Conservation (phyloP, 1,140 invertebrate species). For the Bombyx mori region ASM3026992v2 NC_085132.1:6541501-6542000, state of each 20-base stretch:
- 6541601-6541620: conserved; percentile 6
- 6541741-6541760: conserved; percentile 10
- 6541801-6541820: conserved; percentile 3
- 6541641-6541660: conserved; percentile 3
- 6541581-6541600: conserved; percentile 1
- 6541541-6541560: neutral
- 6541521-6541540: too few relatives aligned
- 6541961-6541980: too few relatives aligned
- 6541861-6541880: too few relatives aligned
- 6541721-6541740: conserved; percentile 3
- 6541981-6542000: too few relatives aligned
- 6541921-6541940: too few relatives aligned
- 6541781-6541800: conserved; percentile 10
- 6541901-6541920: too few relatives aligned
- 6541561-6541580: neutral
- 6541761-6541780: conserved; percentile 1
- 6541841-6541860: too few relatives aligned
- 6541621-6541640: conserved; percentile 5
- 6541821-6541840: too few relatives aligned
- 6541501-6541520: too few relatives aligned
- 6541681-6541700: conserved; percentile 2
- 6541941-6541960: too few relatives aligned
- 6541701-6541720: conserved; percentile 6
- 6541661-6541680: conserved; percentile 11
- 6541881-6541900: too few relatives aligned